Percentiles rank a stretch among this genome's conserved stretches.
Conservation (phyloP, 2,888 invertebrate species). For the Erynnis tages region DNA sequence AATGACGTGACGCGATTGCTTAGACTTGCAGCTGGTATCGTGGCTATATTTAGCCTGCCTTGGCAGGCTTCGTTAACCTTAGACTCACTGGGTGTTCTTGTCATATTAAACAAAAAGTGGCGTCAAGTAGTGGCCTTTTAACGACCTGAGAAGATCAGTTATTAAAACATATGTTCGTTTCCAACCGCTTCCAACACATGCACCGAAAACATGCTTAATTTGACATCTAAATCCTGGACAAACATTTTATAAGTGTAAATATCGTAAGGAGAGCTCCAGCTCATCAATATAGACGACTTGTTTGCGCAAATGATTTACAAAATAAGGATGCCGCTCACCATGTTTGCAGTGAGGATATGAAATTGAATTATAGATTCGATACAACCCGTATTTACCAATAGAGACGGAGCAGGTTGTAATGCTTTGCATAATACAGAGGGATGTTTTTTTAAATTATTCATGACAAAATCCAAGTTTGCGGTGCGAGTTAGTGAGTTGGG, state of each 20-base stretch:
- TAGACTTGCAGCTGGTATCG: no score
- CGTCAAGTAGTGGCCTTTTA: no score
- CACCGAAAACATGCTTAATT: no score
- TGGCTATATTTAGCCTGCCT: no score
- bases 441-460: slow-evolving; percentile 72
- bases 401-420: slow-evolving; percentile 41
- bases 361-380: slow-evolving; percentile 32
- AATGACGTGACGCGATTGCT: no score
- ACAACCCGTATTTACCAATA: slow-evolving; percentile 33
- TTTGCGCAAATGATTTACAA: slow-evolving; percentile 10
- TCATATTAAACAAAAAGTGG: no score
- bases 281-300: slow-evolving; percentile 8
- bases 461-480: slow-evolving; percentile 67
- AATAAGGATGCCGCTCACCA: slow-evolving; percentile 2
- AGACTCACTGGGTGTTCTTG: no score
- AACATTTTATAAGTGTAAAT: neutral
- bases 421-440: slow-evolving; percentile 53
- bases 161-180: no score
- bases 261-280: neutral
- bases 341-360: slow-evolving; percentile 19
- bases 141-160: no score
- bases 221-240: neutral
- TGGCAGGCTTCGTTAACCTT: no score
- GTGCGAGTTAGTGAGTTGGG: slow-evolving; percentile 46
- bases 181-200: no score